Percentiles rank a stretch among this genome's conserved stretches.
Conservation (phyloP, 64 coral and sea anemone species). For the Montipora cactus region DNA sequence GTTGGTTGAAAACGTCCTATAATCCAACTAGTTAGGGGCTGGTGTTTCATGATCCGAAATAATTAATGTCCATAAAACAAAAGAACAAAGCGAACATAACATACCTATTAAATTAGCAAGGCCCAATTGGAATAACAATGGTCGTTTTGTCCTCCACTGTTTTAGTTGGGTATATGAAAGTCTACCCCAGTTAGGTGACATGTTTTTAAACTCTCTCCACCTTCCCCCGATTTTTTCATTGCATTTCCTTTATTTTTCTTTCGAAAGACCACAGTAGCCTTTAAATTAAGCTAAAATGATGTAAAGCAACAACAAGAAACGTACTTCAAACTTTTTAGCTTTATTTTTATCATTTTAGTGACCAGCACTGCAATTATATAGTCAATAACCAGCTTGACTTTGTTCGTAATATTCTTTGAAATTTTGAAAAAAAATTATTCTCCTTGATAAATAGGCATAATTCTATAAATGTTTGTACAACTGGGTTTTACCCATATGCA, state of each 20-base stretch:
- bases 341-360: conserved; percentile 86
- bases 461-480: conserved; percentile 78
- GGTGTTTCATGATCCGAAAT: too few species aligned
- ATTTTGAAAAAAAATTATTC: conserved; percentile 79
- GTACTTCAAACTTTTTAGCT: conserved; percentile 29
- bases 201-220: too few species aligned
- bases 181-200: too few species aligned
- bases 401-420: conserved; percentile 76
- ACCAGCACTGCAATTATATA: conserved; percentile 89
- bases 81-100: too few species aligned
- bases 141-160: too few species aligned
- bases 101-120: too few species aligned
- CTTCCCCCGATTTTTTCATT: not conserved
- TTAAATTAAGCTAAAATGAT: not conserved
- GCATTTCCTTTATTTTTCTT: not conserved
- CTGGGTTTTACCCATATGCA: conserved; percentile 68
- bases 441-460: conserved; percentile 80
- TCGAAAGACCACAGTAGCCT: not conserved
- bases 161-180: too few species aligned
- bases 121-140: too few species aligned
- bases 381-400: conserved; percentile 97
- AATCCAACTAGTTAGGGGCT: too few species aligned
- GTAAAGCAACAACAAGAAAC: not conserved
- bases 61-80: too few species aligned
- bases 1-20: too few species aligned